Conservation (phyloP, 2,797 vertebrate species). For the Tiaroga cobitis region DNA sequence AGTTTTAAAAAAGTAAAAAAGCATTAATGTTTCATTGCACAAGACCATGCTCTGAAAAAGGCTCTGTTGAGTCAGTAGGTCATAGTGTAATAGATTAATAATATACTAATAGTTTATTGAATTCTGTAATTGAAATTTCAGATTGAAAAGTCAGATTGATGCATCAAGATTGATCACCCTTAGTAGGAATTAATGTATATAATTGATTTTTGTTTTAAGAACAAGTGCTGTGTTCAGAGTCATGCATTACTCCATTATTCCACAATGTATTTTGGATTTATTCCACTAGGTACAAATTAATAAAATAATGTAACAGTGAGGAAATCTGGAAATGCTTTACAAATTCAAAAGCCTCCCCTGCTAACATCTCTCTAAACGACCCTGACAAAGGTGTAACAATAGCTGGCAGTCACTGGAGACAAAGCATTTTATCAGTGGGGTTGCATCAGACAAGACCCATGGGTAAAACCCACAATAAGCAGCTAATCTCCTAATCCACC, state of each 20-base stretch:
- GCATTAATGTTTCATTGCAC: background rate
- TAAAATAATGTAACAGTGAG: conserved; percentile 61
- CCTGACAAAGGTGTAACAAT: conserved; percentile 60
- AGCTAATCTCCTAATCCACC: conserved; percentile 84
- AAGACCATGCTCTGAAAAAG: background rate
- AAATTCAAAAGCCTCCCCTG: conserved; percentile 62
- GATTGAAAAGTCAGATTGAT: background rate
- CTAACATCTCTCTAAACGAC: conserved; percentile 51
- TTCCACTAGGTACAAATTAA: conserved; percentile 51
- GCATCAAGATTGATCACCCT: background rate
- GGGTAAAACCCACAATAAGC: conserved; percentile 78
- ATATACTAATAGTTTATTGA: background rate
- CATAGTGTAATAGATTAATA: background rate
- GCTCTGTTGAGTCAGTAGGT: background rate
- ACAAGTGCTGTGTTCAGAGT: conserved; percentile 28
- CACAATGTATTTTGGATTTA: background rate
- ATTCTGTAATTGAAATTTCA: background rate
- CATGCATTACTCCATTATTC: conserved; percentile 39
- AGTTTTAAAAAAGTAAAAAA: conserved; percentile 20
- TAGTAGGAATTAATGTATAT: background rate
- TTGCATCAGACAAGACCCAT: conserved; percentile 63
- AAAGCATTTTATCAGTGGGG: conserved; percentile 79
- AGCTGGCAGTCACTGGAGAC: conserved; percentile 62
- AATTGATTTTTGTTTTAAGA: conserved; percentile 19
- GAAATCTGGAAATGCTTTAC: conserved; percentile 64